Evolutionary conservation across 2,113 vertebrate genomes (phyloP), one percentile per base, ranked within the genome.

Genomic region (Thalassoma bifasciatum): DNA sequence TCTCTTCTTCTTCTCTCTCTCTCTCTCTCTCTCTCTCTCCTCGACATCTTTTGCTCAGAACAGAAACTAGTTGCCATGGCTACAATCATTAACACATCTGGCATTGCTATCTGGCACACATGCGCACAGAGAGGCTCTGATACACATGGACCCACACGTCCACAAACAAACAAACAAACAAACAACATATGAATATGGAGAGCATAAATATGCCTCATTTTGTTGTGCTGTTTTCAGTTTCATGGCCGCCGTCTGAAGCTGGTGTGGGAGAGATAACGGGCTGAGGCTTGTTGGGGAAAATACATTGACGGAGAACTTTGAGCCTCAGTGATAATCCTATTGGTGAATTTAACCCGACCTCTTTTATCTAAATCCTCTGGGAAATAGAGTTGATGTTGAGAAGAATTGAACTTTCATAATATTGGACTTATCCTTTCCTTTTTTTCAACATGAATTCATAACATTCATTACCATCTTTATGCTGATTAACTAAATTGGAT

Each of bases 61-160:
- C 77, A 80, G 75, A 82, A 79, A 89, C 86, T 54, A 81, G 92
- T 93, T 93, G 86, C 91, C 85, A 93, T 93, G 90, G 87, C 72
- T 86, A 91, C 90, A 86, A 89, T 91, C 90, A 88, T 91, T 91
- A 91, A 91, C 90, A 92, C 92, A 93, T 93, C 92, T 93, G 90
- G 86, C 88, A 85, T 80, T 77, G 76, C 86, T 84, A 88, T 92
- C 53, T 68, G 58, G 60, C 63, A 12, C 8, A 66, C 81, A 86
- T 66, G 75, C 54, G 52, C 64, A 56, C 63, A 13, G 46, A n/a
- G 34, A 10, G 38, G 57, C 66, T 54, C 49, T 10, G 67, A 78
- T 49, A 77, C 69, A 82, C 37, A 58, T 14, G 17, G 19, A 56
- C 67, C 37, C 72, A 68, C 71, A 60, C 47, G 26, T 34, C 19